These are phyloP conservation scores for Triplophysa bombifrons DNA, from an alignment of 2,797 vertebrate genomes.

Conservation along the genomic window DNA sequence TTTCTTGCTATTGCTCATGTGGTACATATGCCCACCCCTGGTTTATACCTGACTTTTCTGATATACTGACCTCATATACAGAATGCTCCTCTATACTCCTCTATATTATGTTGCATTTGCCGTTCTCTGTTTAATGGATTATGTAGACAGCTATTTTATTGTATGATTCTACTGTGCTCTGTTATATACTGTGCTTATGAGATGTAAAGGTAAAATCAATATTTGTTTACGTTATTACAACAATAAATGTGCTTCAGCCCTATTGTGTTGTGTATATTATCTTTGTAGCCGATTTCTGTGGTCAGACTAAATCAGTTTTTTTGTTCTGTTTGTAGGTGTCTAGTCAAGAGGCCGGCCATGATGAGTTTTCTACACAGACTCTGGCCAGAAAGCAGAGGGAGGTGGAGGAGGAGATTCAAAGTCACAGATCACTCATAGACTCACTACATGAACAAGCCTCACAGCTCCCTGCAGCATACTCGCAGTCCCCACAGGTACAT, in stretches of 20 bases:
- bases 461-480: constrained; percentile 73
- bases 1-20: too few species aligned
- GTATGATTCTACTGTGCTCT: not conserved
- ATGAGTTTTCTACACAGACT: constrained; percentile 91
- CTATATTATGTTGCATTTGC: not conserved
- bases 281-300: not conserved
- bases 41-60: not conserved
- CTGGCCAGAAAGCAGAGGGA: constrained; percentile 90
- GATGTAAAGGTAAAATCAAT: not conserved
- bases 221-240: not conserved
- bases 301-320: constrained; percentile 3
- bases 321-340: constrained; percentile 73
- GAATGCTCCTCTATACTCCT: not conserved
- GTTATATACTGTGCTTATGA: not conserved
- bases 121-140: too few species aligned
- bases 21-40: too few species aligned
- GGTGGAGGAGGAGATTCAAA: constrained; percentile 90
- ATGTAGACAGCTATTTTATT: too few species aligned
- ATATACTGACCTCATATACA: not conserved
- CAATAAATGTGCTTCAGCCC: not conserved
- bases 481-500: constrained; percentile 71
- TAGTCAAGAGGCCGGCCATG: constrained; percentile 88
- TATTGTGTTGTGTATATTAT: not conserved
- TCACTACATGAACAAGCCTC: constrained; percentile 84
- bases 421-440: constrained; percentile 83